phyloP scores from a whole-genome alignment of 1,140 invertebrate species.

The Tribolium castaneum region DNA sequence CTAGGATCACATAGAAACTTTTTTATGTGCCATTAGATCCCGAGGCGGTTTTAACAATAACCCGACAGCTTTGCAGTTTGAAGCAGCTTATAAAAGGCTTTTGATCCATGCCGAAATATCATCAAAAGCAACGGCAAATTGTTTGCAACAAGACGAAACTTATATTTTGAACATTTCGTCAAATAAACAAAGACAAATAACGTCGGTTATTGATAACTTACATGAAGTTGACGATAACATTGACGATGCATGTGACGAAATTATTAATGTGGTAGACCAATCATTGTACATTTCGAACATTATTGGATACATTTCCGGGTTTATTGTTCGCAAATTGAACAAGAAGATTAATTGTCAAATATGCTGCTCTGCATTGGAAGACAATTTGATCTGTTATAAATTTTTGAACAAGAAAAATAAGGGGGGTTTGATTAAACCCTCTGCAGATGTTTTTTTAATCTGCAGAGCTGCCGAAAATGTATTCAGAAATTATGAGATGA shows the following conservation, averaged over 20 bases:
- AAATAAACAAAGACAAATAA: background rate
- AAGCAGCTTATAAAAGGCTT: conserved; percentile 47
- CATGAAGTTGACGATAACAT: conserved; percentile 1
- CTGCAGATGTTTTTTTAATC: conserved; percentile 38
- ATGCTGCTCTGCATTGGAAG: conserved; percentile 38
- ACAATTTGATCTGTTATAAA: conserved; percentile 27
- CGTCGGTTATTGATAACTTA: background rate
- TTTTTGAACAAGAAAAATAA: conserved; percentile 29
- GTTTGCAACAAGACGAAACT: conserved; percentile 44
- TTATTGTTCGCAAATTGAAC: conserved; percentile 27
- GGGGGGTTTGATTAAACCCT: conserved; percentile 40
- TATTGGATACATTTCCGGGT: conserved; percentile 49
- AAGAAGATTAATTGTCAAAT: conserved; percentile 30
- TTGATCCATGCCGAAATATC: conserved; percentile 48
- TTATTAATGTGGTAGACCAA: background rate
- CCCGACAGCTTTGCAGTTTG: conserved; percentile 51
- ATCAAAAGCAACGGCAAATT: conserved; percentile 41
- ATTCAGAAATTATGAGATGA: background rate
- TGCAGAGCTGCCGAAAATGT: conserved; percentile 26
- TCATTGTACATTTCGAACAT: conserved; percentile 34
- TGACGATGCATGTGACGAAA: background rate
- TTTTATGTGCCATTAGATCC: conserved; percentile 50
- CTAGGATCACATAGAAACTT: conserved; percentile 52
- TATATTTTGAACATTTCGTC: conserved; percentile 52
- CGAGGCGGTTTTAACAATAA: conserved; percentile 53